phyloP scores from a whole-genome alignment of 2,113 vertebrate genomes.

The Notarius lentiginosus region DNA sequence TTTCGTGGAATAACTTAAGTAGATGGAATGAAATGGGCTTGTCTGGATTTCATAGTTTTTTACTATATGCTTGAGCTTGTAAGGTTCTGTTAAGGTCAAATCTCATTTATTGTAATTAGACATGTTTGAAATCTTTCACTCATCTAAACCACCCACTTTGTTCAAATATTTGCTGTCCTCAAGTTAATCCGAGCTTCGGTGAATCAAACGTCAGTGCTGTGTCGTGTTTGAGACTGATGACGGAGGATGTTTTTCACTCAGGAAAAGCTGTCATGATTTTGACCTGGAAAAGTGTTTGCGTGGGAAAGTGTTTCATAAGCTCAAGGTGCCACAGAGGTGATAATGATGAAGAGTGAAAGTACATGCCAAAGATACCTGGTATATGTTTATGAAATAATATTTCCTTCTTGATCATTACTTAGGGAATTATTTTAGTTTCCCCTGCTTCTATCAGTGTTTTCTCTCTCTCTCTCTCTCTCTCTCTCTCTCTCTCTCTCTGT shows the following conservation, averaged over 20 bases:
- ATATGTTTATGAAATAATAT: not conserved
- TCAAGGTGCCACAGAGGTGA: not conserved
- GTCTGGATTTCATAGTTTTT: no score
- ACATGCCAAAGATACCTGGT: not conserved
- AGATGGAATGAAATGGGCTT: no score
- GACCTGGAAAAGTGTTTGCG: not conserved
- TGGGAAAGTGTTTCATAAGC: not conserved
- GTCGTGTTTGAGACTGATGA: slow-evolving; percentile 30
- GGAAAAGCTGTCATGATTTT: not conserved
- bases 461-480: slow-evolving; percentile 11
- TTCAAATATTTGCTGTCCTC: slow-evolving; percentile 47
- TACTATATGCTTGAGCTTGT: not conserved
- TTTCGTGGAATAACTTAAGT: no score
- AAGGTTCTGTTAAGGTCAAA: slow-evolving; percentile 44
- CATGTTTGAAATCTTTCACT: slow-evolving; percentile 39
- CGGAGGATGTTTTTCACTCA: slow-evolving; percentile 28
- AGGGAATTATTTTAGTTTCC: not conserved
- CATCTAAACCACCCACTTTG: slow-evolving; percentile 43
- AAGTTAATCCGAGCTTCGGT: slow-evolving; percentile 44
- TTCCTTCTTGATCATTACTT: not conserved
- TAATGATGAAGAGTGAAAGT: not conserved
- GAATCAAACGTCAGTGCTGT: slow-evolving; percentile 46
- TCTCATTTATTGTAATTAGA: slow-evolving; percentile 50
- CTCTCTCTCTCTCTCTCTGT: slow-evolving; percentile 11
- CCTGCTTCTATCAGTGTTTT: not conserved